Evolutionary conservation across 2,113 vertebrate genomes (phyloP).

Genomic region (Phodopus roborovskii): DNA sequence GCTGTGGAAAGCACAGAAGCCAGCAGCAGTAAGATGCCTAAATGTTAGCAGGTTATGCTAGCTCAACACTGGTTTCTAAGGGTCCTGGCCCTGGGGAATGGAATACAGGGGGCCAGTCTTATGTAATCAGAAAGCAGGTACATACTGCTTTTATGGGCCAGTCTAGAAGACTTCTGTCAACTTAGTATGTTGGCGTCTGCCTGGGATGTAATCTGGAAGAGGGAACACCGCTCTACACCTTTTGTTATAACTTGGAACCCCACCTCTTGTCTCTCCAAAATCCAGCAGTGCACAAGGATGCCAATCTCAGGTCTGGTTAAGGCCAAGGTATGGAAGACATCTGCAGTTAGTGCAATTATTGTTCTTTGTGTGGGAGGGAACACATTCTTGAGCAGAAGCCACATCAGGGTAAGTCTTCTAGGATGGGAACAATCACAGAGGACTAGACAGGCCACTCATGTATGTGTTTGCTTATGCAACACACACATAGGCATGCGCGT

Average conservation of each 20-base stretch:
- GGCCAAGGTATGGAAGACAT: not conserved
- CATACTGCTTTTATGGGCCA: not conserved
- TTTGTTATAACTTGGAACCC: not conserved
- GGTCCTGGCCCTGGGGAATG: not conserved
- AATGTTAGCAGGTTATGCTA: not conserved
- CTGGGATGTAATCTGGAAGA: constrained; percentile 31
- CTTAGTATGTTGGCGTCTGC: not conserved
- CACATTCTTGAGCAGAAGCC: not conserved
- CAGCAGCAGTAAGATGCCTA: not conserved
- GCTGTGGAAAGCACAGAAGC: not conserved
- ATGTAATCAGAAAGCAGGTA: not conserved
- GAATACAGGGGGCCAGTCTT: not conserved
- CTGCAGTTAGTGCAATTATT: not conserved
- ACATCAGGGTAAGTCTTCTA: not conserved
- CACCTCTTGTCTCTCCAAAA: not conserved
- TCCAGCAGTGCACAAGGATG: not conserved
- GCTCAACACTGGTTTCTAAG: not conserved
- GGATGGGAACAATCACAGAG: not conserved
- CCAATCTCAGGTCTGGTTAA: not conserved
- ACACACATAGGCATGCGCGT: too few relatives aligned
- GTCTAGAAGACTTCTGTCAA: not conserved
- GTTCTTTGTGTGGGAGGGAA: not conserved
- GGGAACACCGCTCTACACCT: not conserved
- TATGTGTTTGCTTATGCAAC: not conserved
- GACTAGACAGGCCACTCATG: fast-evolving